Conservation (phyloP, 1,140 invertebrate genomes). For the Heliconius himera region DNA sequence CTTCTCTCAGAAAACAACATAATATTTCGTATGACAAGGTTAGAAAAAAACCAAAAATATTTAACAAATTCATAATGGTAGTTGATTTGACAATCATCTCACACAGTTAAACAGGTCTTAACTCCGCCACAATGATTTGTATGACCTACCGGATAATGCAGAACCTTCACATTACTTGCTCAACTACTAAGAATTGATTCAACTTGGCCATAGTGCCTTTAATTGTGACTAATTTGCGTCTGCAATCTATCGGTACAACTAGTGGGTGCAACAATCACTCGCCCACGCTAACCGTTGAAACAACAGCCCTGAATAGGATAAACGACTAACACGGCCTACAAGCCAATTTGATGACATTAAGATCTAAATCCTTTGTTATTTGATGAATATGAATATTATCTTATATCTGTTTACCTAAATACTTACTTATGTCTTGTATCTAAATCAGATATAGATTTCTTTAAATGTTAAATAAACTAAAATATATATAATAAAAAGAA, state of each 20-base stretch:
- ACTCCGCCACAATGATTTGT: background rate
- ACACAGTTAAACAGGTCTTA: background rate
- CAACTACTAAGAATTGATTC: conserved; percentile 27
- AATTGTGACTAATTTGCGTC: conserved; percentile 65
- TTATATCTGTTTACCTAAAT: background rate
- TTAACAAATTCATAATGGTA: background rate
- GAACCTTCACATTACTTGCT: background rate
- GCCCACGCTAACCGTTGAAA: conserved; percentile 57
- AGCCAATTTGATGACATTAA: conserved; percentile 40
- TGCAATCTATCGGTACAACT: conserved; percentile 58
- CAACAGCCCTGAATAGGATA: conserved; percentile 57
- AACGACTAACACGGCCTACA: conserved; percentile 46
- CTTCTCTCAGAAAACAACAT: too few relatives aligned
- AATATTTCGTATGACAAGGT: too few relatives aligned
- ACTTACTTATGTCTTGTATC: background rate
- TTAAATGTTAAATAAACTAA: background rate
- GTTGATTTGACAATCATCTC: background rate
- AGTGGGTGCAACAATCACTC: conserved; percentile 69
- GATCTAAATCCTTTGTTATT: conserved; percentile 14
- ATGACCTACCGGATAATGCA: background rate
- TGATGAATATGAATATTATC: background rate
- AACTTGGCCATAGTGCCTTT: conserved; percentile 40
- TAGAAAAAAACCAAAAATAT: too few relatives aligned
- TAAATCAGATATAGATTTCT: background rate
- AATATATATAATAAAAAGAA: too few relatives aligned